These are phyloP conservation scores for Dinoponera quadriceps DNA, from an alignment of 1,140 invertebrate genomes.

Conservation along the genomic window DNA sequence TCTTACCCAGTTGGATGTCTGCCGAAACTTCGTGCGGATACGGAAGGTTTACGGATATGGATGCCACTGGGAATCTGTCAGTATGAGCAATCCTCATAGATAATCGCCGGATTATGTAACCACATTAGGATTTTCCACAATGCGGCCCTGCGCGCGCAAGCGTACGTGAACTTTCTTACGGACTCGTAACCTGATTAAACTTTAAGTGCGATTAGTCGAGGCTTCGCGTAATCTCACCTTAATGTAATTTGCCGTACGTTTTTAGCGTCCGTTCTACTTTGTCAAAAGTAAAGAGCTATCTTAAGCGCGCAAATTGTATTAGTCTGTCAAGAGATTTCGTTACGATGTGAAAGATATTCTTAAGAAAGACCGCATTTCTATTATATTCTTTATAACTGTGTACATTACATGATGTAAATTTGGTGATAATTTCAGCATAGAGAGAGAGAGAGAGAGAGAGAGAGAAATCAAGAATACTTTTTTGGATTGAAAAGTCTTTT, in stretches of 20 bases:
- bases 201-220: conserved; percentile 16
- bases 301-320: too few relatives aligned
- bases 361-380: too few relatives aligned
- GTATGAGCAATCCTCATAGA: conserved; percentile 57
- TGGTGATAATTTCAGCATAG: too few relatives aligned
- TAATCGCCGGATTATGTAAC: conserved; percentile 56
- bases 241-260: conserved; percentile 23
- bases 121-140: conserved; percentile 51
- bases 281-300: conserved; percentile 1
- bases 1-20: conserved; percentile 34
- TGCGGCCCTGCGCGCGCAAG: neutral
- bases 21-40: conserved; percentile 51
- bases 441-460: too few relatives aligned
- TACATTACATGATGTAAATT: too few relatives aligned
- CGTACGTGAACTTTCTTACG: conserved; percentile 49
- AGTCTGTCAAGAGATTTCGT: too few relatives aligned
- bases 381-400: too few relatives aligned
- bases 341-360: too few relatives aligned
- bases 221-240: conserved; percentile 34
- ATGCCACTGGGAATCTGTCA: conserved; percentile 54
- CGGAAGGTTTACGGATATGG: conserved; percentile 58
- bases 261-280: neutral
- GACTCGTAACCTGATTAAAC: conserved; percentile 38
- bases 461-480: too few relatives aligned
- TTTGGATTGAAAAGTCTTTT: too few relatives aligned